Evolutionary conservation across 1,140 invertebrate genomes (phyloP).

Genomic region (Drosophila gunungcola): DNA sequence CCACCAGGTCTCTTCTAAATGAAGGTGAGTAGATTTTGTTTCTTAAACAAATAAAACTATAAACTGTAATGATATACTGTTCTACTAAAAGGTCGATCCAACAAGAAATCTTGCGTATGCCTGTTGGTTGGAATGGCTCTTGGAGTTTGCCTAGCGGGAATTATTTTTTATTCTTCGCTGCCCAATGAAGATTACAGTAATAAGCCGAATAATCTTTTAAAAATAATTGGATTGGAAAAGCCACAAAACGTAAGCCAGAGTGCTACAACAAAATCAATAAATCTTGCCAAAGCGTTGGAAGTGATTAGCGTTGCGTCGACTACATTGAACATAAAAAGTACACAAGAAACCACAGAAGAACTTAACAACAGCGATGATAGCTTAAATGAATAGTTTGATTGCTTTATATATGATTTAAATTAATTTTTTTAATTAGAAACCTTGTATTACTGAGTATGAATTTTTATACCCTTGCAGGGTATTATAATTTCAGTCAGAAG

Average conservation of each 20-base stretch:
- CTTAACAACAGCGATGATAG: neutral
- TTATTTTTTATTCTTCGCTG: slow-evolving; percentile 14
- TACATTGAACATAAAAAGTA: neutral
- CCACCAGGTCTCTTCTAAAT: neutral
- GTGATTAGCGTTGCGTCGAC: neutral
- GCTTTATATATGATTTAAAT: neutral
- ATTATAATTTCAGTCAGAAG: too few relatives aligned
- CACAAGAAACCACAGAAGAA: neutral
- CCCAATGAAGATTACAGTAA: neutral
- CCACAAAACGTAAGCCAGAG: neutral
- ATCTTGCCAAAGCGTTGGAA: neutral
- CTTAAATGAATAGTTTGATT: neutral
- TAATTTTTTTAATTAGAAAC: neutral
- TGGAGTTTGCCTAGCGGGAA: slow-evolving; percentile 21
- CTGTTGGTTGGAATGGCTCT: slow-evolving; percentile 1
- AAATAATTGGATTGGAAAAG: neutral
- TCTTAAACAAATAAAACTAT: neutral
- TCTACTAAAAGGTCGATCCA: neutral
- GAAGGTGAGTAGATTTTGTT: slow-evolving; percentile 12
- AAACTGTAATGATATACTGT: neutral
- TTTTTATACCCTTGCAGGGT: too few relatives aligned
- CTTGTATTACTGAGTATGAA: too few relatives aligned
- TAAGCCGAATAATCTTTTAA: neutral
- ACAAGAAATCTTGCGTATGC: neutral
- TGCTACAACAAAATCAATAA: neutral